Base-by-base conservation (phyloP, 1,140 invertebrate species). In the Drosophila lowei region DNA sequence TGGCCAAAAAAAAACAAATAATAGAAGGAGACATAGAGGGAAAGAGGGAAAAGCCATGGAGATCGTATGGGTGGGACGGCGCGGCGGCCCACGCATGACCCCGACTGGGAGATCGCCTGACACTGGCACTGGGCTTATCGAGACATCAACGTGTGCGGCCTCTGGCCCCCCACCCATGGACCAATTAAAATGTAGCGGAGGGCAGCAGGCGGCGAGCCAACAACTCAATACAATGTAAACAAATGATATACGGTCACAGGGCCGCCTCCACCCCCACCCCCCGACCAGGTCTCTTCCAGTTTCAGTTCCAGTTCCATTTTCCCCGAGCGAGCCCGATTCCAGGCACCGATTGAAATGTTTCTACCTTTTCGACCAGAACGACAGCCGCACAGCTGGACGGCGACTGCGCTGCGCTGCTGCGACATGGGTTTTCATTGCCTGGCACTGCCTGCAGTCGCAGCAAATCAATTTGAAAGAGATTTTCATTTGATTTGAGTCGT, bases 181-280 rank as follows among this genome's bases (percentile, higher is more conserved):
- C 58, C 79, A 85, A 85, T 85, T 85, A 86, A 85, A 86, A 71
- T 77, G 71, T 72, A 66, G 63, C 52, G 16, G 49, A 47, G 55
- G 48, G 42, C 77, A 75, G 77, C 80, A 72, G 80, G 76, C 72
- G 67, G 72, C 49, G 56, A 71, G 63, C 80, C 79, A 86, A 86
- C 81, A 86, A 88, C 81, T 86, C 81, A 86, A 86, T 86, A 81
- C 81, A 86, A 86, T 88, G 83, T 86, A 86, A 86, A 88, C 81
- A 86, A 86, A 86, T 86, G 81, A 86, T 86, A 86, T 86, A 86
- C 83, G 83, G 83, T 88, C 81, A 63, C 74, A 73, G 66, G 64
- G 67, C 23, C 23, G 4, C 23, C 23, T 5, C 3, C 23, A 23
- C 23, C 4, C 23, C 23, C 4, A 23, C 23, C 16, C 48, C 44